A percentile compares a stretch with the other conserved stretches of the same genome.
Evolutionary conservation across 2,888 invertebrate genomes (phyloP).

Genomic region (Atherix ibis): DNA sequence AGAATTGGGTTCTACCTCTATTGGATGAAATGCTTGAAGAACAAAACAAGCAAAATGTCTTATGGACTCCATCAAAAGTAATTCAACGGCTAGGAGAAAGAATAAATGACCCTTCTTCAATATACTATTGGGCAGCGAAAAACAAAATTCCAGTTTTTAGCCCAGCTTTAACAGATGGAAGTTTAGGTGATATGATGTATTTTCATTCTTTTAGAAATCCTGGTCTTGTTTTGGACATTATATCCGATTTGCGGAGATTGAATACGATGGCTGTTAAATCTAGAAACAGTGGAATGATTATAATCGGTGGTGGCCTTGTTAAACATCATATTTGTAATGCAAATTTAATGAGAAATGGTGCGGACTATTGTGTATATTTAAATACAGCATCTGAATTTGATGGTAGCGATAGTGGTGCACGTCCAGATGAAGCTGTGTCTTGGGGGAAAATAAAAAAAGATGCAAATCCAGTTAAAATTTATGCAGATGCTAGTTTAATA

Average conservation of each 20-base stretch:
- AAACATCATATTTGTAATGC: conserved; percentile 99
- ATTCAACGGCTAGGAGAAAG: conserved; percentile 68
- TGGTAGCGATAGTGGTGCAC: conserved; percentile 93
- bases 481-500: conserved; percentile 84
- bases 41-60: conserved; percentile 51
- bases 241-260: conserved; percentile 75
- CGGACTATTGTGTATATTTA: conserved; percentile 86
- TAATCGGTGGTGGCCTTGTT: conserved; percentile 89
- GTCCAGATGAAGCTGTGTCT: conserved; percentile 95
- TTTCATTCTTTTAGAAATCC: conserved; percentile 91
- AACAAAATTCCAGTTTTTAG: conserved; percentile 96
- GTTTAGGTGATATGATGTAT: conserved; percentile 97
- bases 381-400: conserved; percentile 95
- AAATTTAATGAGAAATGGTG: conserved; percentile 98
- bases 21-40: conserved; percentile 81
- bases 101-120: conserved; percentile 79
- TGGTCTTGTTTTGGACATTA: conserved; percentile 82
- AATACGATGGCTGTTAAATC: conserved; percentile 93
- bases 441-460: conserved; percentile 94
- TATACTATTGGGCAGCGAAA: conserved; percentile 93
- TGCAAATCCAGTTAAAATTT: conserved; percentile 80
- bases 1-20: conserved; percentile 88
- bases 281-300: conserved; percentile 86
- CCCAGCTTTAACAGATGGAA: conserved; percentile 96
- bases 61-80: conserved; percentile 89